phyloP scores from a whole-genome alignment of 2,113 vertebrate genomes.

The Naja naja region DNA sequence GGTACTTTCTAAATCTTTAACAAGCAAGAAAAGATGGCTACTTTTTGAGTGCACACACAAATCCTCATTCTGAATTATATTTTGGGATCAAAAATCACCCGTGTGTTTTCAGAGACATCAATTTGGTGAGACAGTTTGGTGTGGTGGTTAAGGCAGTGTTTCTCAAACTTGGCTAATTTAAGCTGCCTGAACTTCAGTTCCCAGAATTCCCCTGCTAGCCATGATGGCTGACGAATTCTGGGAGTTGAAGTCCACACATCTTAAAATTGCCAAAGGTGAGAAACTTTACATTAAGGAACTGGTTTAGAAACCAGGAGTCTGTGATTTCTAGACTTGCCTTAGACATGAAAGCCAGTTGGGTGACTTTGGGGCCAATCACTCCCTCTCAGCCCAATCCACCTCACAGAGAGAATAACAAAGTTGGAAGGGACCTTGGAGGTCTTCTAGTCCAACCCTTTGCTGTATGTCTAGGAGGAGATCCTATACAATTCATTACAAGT shows the following conservation, averaged over 20 bases:
- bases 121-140: background rate
- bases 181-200: background rate
- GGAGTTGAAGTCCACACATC: background rate
- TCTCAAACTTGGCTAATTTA: background rate
- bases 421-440: too few relatives aligned
- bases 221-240: background rate
- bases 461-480: background rate
- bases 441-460: background rate
- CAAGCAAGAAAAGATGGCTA: background rate
- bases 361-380: background rate
- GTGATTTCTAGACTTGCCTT: background rate
- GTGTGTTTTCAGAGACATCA: background rate
- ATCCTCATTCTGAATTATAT: slow-evolving; percentile 37
- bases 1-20: slow-evolving; percentile 49
- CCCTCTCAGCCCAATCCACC: background rate
- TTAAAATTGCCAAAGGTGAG: background rate
- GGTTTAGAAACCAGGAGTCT: background rate
- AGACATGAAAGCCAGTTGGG: background rate
- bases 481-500: background rate
- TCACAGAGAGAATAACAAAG: background rate
- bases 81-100: slow-evolving; percentile 19
- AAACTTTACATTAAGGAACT: background rate
- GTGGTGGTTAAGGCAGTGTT: background rate
- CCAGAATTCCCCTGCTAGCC: background rate
- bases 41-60: background rate